A percentile compares a stretch with the other conserved stretches of the same genome.
These are phyloP conservation scores for Alauda arvensis DNA, from an alignment of 2,797 vertebrate genomes.

Conservation along the genomic window DNA sequence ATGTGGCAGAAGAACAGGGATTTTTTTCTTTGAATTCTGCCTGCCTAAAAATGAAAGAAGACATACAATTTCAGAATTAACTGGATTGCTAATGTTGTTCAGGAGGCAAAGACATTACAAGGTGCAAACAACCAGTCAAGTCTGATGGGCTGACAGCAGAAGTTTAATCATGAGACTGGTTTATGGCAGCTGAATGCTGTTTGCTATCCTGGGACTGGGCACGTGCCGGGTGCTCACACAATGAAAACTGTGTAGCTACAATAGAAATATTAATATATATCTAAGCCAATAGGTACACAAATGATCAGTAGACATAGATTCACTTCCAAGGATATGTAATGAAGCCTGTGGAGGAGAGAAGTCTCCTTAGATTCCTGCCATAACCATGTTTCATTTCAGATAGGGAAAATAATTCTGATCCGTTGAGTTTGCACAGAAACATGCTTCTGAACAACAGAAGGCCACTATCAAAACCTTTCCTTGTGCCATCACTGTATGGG, in stretches of 20 bases:
- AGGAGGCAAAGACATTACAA: neutral
- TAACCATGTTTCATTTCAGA: neutral
- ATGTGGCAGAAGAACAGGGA: neutral
- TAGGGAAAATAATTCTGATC: neutral
- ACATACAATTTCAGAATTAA: neutral
- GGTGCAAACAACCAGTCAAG: neutral
- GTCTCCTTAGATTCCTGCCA: neutral
- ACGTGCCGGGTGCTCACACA: neutral
- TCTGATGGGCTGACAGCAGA: neutral
- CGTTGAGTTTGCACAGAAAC: neutral
- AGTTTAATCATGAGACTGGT: neutral
- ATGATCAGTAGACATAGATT: neutral
- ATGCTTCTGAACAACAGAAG: neutral
- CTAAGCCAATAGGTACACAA: neutral
- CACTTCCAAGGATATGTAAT: neutral
- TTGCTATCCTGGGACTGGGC: neutral
- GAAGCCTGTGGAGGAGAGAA: neutral
- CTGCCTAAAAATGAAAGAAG: neutral
- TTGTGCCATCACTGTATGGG: rapidly evolving
- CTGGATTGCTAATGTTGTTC: neutral
- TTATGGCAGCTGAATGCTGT: neutral
- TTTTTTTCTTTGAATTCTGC: conserved; percentile 11
- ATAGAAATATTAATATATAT: neutral
- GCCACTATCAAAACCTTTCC: neutral
- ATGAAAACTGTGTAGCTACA: neutral